Evolutionary conservation across 2,113 vertebrate genomes (phyloP).

Genomic region (Pseudorhombus dupliciocellatus): DNA sequence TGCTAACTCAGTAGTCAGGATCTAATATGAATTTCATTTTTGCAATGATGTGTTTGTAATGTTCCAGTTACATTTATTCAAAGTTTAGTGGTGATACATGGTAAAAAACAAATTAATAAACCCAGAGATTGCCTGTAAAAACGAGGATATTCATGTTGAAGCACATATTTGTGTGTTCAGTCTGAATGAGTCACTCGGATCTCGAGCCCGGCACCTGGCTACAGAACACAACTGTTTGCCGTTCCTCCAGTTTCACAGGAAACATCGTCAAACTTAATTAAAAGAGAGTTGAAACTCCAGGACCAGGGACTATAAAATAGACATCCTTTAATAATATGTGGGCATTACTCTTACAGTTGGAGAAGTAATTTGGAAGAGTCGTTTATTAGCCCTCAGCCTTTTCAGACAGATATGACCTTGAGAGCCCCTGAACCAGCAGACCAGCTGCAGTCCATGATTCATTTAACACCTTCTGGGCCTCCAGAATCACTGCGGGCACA

Average conservation of each 20-base stretch:
- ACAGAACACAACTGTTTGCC: conserved; percentile 30
- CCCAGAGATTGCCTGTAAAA: conserved; percentile 1
- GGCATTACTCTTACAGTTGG: conserved; percentile 62
- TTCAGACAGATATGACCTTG: conserved; percentile 75
- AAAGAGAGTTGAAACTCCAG: conserved; percentile 49
- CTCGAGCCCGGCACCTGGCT: too few species aligned
- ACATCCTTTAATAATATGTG: conserved; percentile 61
- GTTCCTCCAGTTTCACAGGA: conserved; percentile 30
- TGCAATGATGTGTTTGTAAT: conserved; percentile 2
- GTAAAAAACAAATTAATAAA: conserved; percentile 18
- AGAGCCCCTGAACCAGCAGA: conserved; percentile 54
- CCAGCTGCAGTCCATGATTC: conserved; percentile 78
- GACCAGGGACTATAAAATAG: conserved; percentile 46
- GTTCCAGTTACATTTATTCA: conserved; percentile 5
- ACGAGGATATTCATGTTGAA: not conserved
- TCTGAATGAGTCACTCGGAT: conserved; percentile 30
- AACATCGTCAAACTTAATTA: conserved; percentile 59
- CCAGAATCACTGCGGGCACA: conserved; percentile 55
- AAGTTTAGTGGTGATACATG: conserved; percentile 5
- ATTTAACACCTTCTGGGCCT: conserved; percentile 75
- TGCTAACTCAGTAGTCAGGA: not conserved
- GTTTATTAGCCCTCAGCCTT: conserved; percentile 73
- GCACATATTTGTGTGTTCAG: not conserved
- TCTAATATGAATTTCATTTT: not conserved
- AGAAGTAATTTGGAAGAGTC: conserved; percentile 65